phyloP scores from a whole-genome alignment of 2,797 vertebrate genomes.

The Myotis findleyi region DNA sequence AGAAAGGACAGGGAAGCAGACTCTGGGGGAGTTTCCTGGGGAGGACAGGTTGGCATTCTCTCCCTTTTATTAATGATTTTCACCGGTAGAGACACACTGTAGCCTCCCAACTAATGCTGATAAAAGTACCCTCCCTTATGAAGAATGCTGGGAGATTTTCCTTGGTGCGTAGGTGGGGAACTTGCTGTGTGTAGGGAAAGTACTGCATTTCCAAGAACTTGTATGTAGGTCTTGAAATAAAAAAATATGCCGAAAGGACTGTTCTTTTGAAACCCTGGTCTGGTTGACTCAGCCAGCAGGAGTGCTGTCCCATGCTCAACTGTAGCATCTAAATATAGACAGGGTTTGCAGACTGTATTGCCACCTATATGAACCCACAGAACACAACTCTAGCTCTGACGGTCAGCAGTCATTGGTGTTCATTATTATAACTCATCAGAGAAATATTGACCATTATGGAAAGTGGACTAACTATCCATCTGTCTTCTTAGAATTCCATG shows the following conservation, averaged over 20 bases:
- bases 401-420: not conserved
- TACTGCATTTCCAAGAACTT: not conserved
- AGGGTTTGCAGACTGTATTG: not conserved
- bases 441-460: not conserved
- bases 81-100: not conserved
- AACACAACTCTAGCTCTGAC: not conserved
- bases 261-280: not conserved
- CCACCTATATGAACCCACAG: not conserved
- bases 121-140: not conserved
- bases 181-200: not conserved
- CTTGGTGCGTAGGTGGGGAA: not conserved
- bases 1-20: not conserved
- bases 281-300: not conserved
- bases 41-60: not conserved
- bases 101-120: not conserved
- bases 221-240: not conserved
- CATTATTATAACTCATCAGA: not conserved
- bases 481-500: not conserved
- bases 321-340: not conserved
- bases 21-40: not conserved
- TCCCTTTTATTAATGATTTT: not conserved
- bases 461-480: not conserved
- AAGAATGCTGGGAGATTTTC: not conserved
- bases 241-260: not conserved
- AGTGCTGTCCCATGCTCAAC: not conserved